A percentile compares a stretch with the other conserved stretches of the same genome.
Conservation (phyloP, 2,888 invertebrate species). For the Dione vanillae region DNA sequence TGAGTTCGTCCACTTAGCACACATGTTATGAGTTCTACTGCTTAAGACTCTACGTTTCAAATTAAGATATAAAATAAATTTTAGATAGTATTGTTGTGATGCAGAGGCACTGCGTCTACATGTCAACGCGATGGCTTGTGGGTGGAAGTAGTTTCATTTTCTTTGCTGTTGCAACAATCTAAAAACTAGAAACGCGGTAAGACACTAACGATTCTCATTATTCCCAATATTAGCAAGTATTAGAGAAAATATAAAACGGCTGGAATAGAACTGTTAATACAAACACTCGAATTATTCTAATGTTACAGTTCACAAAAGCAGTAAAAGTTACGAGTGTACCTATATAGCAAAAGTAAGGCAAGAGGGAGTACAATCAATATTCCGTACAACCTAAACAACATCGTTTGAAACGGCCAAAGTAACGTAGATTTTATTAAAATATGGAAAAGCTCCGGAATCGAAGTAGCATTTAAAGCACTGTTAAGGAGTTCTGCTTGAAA, state of each 20-base stretch:
- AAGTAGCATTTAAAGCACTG: slow-evolving; percentile 35
- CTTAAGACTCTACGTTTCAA: neutral
- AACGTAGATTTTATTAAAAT: slow-evolving; percentile 42
- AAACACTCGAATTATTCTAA: slow-evolving; percentile 19
- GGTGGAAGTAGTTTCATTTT: too few relatives aligned
- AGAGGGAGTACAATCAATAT: slow-evolving; percentile 40
- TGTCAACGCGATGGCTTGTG: too few relatives aligned
- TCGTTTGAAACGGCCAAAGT: slow-evolving; percentile 37
- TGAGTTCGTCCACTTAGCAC: neutral
- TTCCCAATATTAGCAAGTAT: neutral
- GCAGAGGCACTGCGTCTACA: too few relatives aligned
- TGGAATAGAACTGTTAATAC: slow-evolving; percentile 5
- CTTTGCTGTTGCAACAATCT: too few relatives aligned
- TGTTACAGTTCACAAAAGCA: slow-evolving; percentile 21
- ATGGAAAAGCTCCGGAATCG: slow-evolving; percentile 38
- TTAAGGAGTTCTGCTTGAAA: slow-evolving; percentile 46
- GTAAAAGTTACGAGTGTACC: slow-evolving; percentile 21
- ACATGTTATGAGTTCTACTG: neutral
- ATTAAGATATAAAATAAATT: too few relatives aligned
- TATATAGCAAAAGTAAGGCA: slow-evolving; percentile 34
- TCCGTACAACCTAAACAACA: slow-evolving; percentile 33
- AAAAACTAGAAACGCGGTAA: too few relatives aligned
- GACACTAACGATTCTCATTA: too few relatives aligned
- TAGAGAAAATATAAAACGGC: neutral
- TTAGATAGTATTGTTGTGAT: too few relatives aligned